These are phyloP conservation scores for Urophycis tenuis DNA, from an alignment of 2,797 vertebrate genomes.

Conservation along the genomic window DNA sequence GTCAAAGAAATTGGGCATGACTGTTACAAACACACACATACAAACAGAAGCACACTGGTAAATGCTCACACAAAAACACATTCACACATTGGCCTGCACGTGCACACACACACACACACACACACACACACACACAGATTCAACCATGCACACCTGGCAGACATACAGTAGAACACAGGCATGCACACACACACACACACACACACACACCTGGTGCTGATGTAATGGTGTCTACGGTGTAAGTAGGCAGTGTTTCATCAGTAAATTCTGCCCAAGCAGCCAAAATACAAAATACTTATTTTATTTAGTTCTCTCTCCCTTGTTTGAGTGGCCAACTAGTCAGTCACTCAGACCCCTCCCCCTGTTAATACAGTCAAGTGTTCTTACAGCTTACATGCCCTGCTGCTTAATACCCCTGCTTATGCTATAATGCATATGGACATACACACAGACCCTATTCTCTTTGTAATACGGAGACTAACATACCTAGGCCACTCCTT, in stretches of 20 bases:
- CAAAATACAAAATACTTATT: conserved; percentile 47
- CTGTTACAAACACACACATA: too few relatives aligned
- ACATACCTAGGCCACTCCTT: conserved; percentile 8
- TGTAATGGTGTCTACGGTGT: neutral
- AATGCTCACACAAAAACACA: too few relatives aligned
- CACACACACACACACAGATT: neutral
- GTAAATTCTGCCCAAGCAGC: conserved; percentile 14
- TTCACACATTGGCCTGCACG: too few relatives aligned
- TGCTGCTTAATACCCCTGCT: conserved; percentile 9
- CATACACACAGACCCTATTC: conserved; percentile 10
- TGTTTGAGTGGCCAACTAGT: conserved; percentile 36
- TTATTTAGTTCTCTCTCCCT: conserved; percentile 55
- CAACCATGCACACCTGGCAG: neutral
- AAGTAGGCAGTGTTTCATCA: conserved; percentile 34
- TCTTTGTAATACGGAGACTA: conserved; percentile 17
- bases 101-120: neutral
- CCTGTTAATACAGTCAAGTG: conserved; percentile 32
- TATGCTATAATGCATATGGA: conserved; percentile 34
- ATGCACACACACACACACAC: conserved; percentile 15
- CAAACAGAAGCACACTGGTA: too few relatives aligned
- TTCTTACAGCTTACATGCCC: neutral
- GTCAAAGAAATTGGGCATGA: too few relatives aligned
- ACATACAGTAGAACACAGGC: conserved; percentile 3
- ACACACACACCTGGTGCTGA: neutral
- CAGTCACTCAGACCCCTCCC: conserved; percentile 42